These are phyloP conservation scores for Pseudonaja textilis DNA, from an alignment of 2,113 vertebrate species.

Conservation along the genomic window DNA sequence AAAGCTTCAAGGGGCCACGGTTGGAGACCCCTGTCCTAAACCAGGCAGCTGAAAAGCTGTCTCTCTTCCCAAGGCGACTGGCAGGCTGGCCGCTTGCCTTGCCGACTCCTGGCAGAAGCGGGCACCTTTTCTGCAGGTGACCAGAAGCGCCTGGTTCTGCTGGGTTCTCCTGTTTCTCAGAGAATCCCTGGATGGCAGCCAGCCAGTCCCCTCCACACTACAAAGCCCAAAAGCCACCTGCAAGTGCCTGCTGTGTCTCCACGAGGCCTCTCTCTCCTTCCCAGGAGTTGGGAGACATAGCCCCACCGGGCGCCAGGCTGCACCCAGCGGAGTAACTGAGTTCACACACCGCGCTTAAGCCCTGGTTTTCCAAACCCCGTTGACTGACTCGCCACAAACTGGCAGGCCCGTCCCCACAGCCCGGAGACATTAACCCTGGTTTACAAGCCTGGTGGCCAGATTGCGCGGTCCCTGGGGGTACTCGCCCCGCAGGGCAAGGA, in stretches of 20 bases:
- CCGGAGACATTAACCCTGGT: not conserved
- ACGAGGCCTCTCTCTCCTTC: not conserved
- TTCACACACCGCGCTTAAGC: not conserved
- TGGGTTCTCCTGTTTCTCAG: not conserved
- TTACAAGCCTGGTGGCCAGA: not conserved
- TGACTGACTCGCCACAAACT: not conserved
- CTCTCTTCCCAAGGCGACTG: not conserved
- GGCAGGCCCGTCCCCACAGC: not conserved
- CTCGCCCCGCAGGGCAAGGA: not conserved
- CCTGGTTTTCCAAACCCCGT: not conserved
- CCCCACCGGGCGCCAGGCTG: not conserved
- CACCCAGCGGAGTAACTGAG: not conserved
- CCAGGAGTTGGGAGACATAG: not conserved
- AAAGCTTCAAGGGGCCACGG: too few relatives aligned
- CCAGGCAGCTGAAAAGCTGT: not conserved
- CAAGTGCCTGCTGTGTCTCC: not conserved
- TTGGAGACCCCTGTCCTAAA: not conserved
- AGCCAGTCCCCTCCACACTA: not conserved
- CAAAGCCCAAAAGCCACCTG: not conserved
- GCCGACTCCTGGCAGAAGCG: not conserved
- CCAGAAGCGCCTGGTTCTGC: not conserved
- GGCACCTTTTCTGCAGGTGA: not conserved
- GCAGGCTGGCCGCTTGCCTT: not conserved
- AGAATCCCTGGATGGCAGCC: not conserved
- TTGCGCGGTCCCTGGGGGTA: fast-evolving